Conservation (phyloP, 2,113 vertebrate species). For the Aix galericulata region DNA sequence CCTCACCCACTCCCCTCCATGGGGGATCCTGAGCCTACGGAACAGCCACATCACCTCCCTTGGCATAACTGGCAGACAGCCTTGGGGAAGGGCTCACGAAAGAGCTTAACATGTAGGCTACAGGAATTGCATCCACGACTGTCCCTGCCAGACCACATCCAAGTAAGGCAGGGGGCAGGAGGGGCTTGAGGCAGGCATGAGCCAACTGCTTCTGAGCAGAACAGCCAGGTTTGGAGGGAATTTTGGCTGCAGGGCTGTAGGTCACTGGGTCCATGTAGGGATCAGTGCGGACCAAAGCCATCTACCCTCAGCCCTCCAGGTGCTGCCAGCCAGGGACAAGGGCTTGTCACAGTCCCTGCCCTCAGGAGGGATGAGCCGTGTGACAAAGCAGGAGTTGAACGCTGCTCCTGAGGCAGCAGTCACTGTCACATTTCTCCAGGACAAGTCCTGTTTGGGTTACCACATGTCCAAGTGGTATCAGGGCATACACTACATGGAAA, state of each 20-base stretch:
- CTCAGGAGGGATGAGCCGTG: neutral
- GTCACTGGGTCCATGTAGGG: neutral
- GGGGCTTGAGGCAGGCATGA: neutral
- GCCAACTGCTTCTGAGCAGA: neutral
- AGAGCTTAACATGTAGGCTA: neutral
- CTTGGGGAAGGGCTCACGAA: neutral
- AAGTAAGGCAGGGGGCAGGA: neutral
- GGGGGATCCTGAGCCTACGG: neutral
- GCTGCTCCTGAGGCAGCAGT: neutral
- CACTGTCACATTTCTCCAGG: no score
- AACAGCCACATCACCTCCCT: neutral
- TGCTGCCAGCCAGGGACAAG: neutral
- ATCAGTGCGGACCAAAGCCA: neutral
- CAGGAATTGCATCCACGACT: neutral
- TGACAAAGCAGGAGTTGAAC: neutral
- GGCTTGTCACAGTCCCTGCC: neutral
- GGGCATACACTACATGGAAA: neutral
- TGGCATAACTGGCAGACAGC: neutral
- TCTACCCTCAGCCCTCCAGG: neutral
- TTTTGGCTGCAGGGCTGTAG: neutral
- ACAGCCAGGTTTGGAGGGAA: neutral
- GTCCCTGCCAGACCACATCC: neutral
- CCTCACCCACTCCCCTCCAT: neutral
- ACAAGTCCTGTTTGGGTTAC: neutral
- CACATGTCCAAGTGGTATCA: accelerated